Base-by-base conservation (phyloP, 2,888 invertebrate genomes). In the Caenorhabditis sinica region DNA sequence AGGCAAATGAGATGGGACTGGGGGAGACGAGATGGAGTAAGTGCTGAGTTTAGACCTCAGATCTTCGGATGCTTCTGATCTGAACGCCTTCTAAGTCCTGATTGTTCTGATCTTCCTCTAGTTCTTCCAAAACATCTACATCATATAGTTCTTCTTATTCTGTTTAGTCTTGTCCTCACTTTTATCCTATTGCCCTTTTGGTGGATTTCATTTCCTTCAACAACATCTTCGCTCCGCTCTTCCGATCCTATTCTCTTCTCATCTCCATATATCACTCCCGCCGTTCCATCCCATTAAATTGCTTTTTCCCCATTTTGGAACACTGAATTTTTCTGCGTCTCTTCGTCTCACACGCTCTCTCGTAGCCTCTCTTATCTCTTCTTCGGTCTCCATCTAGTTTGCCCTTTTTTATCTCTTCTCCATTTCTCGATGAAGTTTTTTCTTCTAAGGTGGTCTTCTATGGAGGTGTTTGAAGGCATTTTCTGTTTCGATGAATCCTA, bases 271-370 rank as follows among this genome's bases (percentile, higher is more conserved):
- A 53, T 68, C 68, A 68, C 51, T 58, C 36, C 71, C 43, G 58
- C 58, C 28, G 43, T 58, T 56, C 58, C 43, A 36, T 28, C 43
- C 58, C 36, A 49, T 61, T 25, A 15, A 58, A 68, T 49, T 68
- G 58, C 60, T 45, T 43, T 56, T 60, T 68, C 49, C 53, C 9
- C 49, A 51, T 8, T 60, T 49, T 60, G 60, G 60, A 69, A 60
- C 68, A 61, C 58, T 51, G 43, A 45, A 51, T 30, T 56, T n/a
- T 43, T 71, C 77, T 77, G 69, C 45, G 77, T 56, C 71, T 77
- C 77, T 77, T 71, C 69, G 61, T 77, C 77, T 77, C 63, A 23
- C 36, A 60, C 53, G 40, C 71, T 63, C 69, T 77, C 25, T 66
- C 65, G n/a, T n/a, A n/a, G n/a, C 6, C 71, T 23, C 8, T 40